Evolutionary conservation across 2,888 invertebrate genomes (phyloP).

Genomic region (Beris chalybata): DNA sequence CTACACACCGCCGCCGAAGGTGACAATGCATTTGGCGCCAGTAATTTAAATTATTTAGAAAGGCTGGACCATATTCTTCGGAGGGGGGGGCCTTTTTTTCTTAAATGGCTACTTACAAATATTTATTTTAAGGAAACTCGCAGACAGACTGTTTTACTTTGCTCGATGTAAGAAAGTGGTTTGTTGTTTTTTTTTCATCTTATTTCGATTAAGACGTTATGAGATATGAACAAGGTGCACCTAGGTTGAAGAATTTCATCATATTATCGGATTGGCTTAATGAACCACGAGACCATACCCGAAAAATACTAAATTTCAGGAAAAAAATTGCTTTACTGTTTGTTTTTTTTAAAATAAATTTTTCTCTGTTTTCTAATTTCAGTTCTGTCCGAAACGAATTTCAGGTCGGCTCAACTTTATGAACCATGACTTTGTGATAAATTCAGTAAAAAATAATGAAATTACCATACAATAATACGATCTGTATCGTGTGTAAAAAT

Average conservation of each 20-base stretch:
- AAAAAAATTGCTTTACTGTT: background rate
- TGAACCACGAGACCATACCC: conserved; percentile 11
- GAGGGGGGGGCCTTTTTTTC: background rate
- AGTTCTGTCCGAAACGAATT: conserved; percentile 6
- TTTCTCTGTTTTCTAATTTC: conserved; percentile 4
- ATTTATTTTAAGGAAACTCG: too few species aligned
- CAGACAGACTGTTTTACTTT: too few species aligned
- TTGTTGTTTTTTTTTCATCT: too few species aligned
- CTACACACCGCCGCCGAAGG: background rate
- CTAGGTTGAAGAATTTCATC: background rate
- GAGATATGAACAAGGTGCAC: background rate
- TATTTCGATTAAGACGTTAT: too few species aligned
- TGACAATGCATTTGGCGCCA: conserved; percentile 12
- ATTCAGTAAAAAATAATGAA: background rate
- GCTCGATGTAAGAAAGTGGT: too few species aligned
- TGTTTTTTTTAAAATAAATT: too few species aligned
- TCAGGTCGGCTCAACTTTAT: conserved; percentile 10
- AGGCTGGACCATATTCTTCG: background rate
- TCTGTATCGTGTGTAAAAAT: conserved; percentile 21
- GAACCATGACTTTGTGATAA: conserved; percentile 21
- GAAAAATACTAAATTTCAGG: background rate
- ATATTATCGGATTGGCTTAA: background rate
- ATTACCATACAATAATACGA: conserved; percentile 29
- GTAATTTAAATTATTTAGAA: background rate
- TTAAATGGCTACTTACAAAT: too few species aligned